Conservation (phyloP, 1,140 invertebrate species). For the Thereuonema tuberculata region DNA sequence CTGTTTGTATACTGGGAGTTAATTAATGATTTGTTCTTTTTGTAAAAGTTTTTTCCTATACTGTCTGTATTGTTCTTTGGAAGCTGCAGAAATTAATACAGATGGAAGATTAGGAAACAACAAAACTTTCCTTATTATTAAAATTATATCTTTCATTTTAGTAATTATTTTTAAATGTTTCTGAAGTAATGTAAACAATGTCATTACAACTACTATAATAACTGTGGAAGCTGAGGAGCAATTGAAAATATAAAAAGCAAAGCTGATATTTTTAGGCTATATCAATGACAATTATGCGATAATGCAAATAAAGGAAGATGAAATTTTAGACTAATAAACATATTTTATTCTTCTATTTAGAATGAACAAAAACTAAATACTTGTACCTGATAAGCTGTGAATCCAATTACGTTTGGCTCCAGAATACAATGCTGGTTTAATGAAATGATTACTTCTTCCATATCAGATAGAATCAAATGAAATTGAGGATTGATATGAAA, state of each 20-base stretch:
- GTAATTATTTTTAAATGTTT: too few relatives aligned
- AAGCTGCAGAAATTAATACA: background rate
- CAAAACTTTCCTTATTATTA: background rate
- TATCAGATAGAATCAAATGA: slow-evolving; percentile 60
- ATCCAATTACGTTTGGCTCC: slow-evolving; percentile 88
- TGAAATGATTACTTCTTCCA: slow-evolving; percentile 72
- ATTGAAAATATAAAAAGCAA: too few relatives aligned
- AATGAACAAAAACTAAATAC: background rate
- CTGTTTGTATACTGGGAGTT: slow-evolving; percentile 88
- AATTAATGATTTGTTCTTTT: slow-evolving; percentile 70
- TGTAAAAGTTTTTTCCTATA: slow-evolving; percentile 62
- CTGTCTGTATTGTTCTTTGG: slow-evolving; percentile 52
- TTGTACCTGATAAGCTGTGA: slow-evolving; percentile 61
- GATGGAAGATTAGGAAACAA: background rate
- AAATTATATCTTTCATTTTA: background rate
- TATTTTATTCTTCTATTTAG: background rate
- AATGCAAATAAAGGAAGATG: too few relatives aligned
- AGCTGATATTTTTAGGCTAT: too few relatives aligned
- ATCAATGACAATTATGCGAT: too few relatives aligned
- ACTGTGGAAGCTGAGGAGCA: too few relatives aligned
- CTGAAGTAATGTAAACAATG: too few relatives aligned
- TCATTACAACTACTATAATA: too few relatives aligned
- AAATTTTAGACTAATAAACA: too few relatives aligned
- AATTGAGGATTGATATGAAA: slow-evolving; percentile 89
- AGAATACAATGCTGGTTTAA: slow-evolving; percentile 80